phyloP scores from a whole-genome alignment of 1,140 invertebrate genomes.

The Plectrocnemia conspersa region DNA sequence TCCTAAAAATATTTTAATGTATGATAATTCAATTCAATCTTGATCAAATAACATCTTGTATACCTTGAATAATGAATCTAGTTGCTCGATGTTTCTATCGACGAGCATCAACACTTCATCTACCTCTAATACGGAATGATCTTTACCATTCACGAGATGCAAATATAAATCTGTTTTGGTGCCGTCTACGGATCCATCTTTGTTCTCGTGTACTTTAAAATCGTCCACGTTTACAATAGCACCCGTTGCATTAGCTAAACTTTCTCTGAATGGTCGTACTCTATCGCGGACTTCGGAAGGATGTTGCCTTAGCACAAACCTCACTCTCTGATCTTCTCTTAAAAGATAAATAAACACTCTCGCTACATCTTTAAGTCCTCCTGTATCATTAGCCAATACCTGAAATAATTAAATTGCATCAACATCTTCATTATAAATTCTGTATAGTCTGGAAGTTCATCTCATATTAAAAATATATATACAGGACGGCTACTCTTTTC shows the following conservation, averaged over 20 bases:
- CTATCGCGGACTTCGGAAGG: slow-evolving; percentile 77
- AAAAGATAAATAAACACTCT: slow-evolving; percentile 87
- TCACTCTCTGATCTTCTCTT: slow-evolving; percentile 86
- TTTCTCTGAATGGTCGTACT: slow-evolving; percentile 77
- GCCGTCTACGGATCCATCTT: slow-evolving; percentile 87
- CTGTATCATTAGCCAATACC: slow-evolving; percentile 81
- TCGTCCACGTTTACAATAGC: slow-evolving; percentile 92
- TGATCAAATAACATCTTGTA: not conserved
- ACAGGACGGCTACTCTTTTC: too few species aligned
- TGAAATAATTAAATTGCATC: slow-evolving; percentile 39
- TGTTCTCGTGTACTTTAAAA: slow-evolving; percentile 86
- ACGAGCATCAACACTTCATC: slow-evolving; percentile 76
- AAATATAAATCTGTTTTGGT: slow-evolving; percentile 92
- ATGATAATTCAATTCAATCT: slow-evolving; percentile 1
- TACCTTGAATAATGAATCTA: slow-evolving; percentile 85
- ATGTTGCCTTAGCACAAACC: slow-evolving; percentile 85
- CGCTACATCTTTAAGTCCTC: slow-evolving; percentile 71
- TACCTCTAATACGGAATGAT: slow-evolving; percentile 89
- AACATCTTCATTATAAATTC: not conserved
- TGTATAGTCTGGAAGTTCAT: too few species aligned
- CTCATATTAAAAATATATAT: too few species aligned
- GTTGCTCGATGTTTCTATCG: slow-evolving; percentile 84
- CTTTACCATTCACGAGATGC: slow-evolving; percentile 82
- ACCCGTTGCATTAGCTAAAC: slow-evolving; percentile 69
- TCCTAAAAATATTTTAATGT: slow-evolving; percentile 51